Base-by-base conservation (phyloP, 2,888 invertebrate species). In the Ormyrus labotus region DNA sequence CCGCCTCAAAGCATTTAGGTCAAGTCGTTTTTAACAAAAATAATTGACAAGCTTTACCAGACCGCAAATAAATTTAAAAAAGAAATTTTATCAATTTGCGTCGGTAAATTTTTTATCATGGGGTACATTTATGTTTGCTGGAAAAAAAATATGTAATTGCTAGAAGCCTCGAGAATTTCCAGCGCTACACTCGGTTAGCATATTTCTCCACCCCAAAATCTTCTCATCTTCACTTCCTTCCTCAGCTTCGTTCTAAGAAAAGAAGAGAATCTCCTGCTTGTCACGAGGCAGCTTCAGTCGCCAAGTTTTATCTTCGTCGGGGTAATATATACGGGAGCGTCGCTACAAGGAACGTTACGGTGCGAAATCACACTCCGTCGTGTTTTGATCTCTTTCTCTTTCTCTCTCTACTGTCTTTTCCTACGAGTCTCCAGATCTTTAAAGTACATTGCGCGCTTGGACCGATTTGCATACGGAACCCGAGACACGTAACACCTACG, bases 391-490 rank as follows among this genome's bases (percentile, higher is more conserved):
- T 9, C 65, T 65, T 65, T 65, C 45, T 45, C 34, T 45, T 57
- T 45, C 34, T 69, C 3, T 19, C 19, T 19, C n/a, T 11, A 3
- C 19, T 57, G 45, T 72, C 53, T 47, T 55, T 55, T 47, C 7
- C n/a, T 13, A 48, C 70, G 19, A 47, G 34, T 63, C 6, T 61
- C 11, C 13, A 69, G 78, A 82, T 83, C 83, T 82, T 83, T 82
- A 78, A 81, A 83, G 82, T 81, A 82, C 81, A 81, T 83, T 80
- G 80, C 76, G 79, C 82, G 79, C 78, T 11, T 55, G 13, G 58
- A n/a, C 55, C 69, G 71, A 84, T 83, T 83, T 83, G 81, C 84
- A 81, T 78, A 78, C 75, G 72, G 67, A 83, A 83, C 81, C 65
- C 74, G 55, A 70, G 63, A 58, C 70, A 71, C 65, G 75, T 71